These are phyloP conservation scores for Thermophis baileyi DNA, from an alignment of 2,113 vertebrate species.

Conservation along the genomic window DNA sequence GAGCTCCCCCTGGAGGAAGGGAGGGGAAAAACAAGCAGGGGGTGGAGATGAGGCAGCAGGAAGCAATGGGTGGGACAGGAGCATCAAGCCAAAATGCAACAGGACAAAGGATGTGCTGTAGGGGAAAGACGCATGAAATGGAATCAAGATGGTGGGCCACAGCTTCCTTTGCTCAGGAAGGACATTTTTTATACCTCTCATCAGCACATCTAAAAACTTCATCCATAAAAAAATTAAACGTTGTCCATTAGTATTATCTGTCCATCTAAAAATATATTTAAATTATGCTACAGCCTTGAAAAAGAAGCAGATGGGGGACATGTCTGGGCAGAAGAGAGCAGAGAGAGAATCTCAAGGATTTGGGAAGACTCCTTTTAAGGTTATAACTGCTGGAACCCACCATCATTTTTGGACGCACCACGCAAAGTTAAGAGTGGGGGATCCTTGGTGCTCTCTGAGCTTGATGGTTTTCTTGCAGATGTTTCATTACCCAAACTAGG, in stretches of 20 bases:
- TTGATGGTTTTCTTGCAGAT: neutral
- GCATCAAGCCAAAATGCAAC: neutral
- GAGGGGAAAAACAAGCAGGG: constrained; percentile 28
- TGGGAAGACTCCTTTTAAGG: neutral
- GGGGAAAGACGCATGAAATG: constrained; percentile 11
- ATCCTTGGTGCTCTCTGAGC: neutral
- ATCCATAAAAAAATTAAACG: neutral
- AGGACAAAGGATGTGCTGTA: neutral
- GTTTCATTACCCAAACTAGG: too few species aligned
- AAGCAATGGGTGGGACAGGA: constrained; percentile 29
- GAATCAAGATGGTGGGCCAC: neutral
- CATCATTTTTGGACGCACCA: neutral
- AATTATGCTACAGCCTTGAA: neutral
- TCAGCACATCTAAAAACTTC: neutral
- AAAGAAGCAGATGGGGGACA: neutral
- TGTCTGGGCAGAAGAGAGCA: neutral
- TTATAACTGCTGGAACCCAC: neutral
- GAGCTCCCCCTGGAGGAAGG: constrained; percentile 51
- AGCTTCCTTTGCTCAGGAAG: constrained; percentile 31
- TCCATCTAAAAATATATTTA: neutral
- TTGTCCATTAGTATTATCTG: neutral
- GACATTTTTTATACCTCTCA: neutral
- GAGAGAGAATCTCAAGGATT: neutral
- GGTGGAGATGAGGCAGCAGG: constrained; percentile 14
- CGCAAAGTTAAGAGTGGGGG: neutral